Evolutionary conservation across 1,140 invertebrate species (phyloP).

Genomic region (Subanguina moxae): DNA sequence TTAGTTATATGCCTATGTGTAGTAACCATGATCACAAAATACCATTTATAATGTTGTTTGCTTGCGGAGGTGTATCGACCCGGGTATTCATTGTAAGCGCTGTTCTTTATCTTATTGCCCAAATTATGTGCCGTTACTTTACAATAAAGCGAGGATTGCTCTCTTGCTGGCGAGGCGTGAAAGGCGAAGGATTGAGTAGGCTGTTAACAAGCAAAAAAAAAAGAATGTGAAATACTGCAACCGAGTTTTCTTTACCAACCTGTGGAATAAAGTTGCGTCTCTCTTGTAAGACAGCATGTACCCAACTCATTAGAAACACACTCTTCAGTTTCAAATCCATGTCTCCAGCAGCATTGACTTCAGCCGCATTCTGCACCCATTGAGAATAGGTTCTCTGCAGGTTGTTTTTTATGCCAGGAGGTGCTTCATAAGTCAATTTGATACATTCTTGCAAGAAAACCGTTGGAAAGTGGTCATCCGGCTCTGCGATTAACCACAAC

Average conservation of each 20-base stretch:
- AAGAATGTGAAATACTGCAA: slow-evolving; percentile 10
- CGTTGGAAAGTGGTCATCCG: slow-evolving; percentile 67
- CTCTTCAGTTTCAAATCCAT: slow-evolving; percentile 7
- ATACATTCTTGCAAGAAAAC: slow-evolving; percentile 69
- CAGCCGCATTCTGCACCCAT: slow-evolving; percentile 53
- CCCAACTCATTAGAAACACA: slow-evolving; percentile 71
- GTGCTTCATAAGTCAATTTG: slow-evolving; percentile 81
- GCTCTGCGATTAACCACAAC: slow-evolving; percentile 75
- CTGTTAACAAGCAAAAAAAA: too few relatives aligned
- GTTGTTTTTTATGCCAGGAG: slow-evolving; percentile 64
- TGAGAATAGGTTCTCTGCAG: slow-evolving; percentile 61
- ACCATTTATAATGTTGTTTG: too few relatives aligned
- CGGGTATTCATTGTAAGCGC: too few relatives aligned
- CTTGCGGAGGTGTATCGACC: too few relatives aligned
- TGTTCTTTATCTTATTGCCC: too few relatives aligned
- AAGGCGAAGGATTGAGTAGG: too few relatives aligned
- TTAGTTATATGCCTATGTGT: too few relatives aligned
- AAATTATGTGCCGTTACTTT: too few relatives aligned
- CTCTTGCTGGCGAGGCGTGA: too few relatives aligned
- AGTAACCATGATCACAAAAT: too few relatives aligned
- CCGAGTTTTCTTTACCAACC: slow-evolving; percentile 44
- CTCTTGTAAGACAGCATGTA: slow-evolving; percentile 83
- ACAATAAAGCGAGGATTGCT: too few relatives aligned
- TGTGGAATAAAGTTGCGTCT: slow-evolving; percentile 78
- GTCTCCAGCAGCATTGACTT: not conserved